Percentiles rank a stretch among this genome's conserved stretches.
Evolutionary conservation across 2,113 vertebrate species (phyloP).

Genomic region (Rhea pennata): DNA sequence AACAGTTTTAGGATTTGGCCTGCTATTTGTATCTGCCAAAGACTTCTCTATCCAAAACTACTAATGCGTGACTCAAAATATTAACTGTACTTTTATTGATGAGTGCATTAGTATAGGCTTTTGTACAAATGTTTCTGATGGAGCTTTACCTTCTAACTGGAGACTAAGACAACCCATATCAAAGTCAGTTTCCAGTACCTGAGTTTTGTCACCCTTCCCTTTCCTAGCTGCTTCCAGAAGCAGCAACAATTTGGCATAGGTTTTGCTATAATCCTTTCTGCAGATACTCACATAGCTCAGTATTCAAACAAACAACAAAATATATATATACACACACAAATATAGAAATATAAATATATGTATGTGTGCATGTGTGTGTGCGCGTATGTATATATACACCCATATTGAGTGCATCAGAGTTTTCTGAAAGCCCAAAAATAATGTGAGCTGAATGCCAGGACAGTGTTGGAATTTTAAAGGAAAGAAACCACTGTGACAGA

Average conservation of each 20-base stretch:
- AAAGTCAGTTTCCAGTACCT: background rate
- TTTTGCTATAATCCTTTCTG: background rate
- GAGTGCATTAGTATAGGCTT: background rate
- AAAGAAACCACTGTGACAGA: background rate
- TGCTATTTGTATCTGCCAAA: background rate
- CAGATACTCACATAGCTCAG: background rate
- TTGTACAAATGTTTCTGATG: background rate
- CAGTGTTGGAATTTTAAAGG: background rate
- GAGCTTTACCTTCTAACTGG: background rate
- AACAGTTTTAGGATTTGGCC: conserved; percentile 16
- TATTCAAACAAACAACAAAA: background rate
- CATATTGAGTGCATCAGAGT: background rate
- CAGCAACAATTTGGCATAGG: background rate
- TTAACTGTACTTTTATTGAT: conserved; percentile 2
- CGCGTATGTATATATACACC: background rate
- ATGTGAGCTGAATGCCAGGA: background rate
- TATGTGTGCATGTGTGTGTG: too few relatives aligned
- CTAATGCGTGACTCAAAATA: conserved; percentile 9
- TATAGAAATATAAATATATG: too few relatives aligned
- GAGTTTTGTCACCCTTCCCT: background rate
- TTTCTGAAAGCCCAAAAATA: background rate
- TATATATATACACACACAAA: background rate
- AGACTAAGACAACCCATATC: background rate
- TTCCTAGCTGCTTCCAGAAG: background rate
- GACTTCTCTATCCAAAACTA: background rate